phyloP scores from a whole-genome alignment of 2,888 invertebrate species.

The Drosophila kuntzei region DNA sequence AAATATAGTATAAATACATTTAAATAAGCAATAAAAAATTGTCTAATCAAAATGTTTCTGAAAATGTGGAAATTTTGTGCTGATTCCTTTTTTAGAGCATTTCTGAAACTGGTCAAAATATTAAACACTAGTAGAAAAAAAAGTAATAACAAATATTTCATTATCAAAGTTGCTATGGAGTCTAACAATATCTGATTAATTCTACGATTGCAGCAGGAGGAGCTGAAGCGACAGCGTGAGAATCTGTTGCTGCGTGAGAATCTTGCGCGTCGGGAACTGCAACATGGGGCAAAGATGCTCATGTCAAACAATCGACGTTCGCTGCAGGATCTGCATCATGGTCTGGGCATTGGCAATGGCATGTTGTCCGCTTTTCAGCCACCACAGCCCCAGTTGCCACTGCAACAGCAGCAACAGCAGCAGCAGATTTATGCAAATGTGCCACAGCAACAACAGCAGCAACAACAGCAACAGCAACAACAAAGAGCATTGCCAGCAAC shows the following conservation, averaged over 20 bases:
- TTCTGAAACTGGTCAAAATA: neutral
- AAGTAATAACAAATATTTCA: too few relatives aligned
- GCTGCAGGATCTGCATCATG: conserved; percentile 87
- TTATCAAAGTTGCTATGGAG: too few relatives aligned
- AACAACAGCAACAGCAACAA: conserved; percentile 74
- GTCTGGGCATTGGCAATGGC: conserved; percentile 65
- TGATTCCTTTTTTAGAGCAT: too few relatives aligned
- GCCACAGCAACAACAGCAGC: conserved; percentile 72
- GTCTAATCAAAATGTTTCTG: too few relatives aligned
- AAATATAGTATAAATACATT: too few relatives aligned
- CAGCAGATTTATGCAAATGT: conserved; percentile 70
- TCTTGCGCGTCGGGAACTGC: conserved; percentile 87
- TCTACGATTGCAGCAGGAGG: conserved; percentile 88
- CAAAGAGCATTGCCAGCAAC: conserved; percentile 70
- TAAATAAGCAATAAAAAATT: too few relatives aligned
- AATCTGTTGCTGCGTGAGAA: conserved; percentile 89
- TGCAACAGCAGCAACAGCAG: conserved; percentile 44
- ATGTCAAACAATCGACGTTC: conserved; percentile 87
- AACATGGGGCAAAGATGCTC: conserved; percentile 85
- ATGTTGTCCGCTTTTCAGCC: conserved; percentile 62
- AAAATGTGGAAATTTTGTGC: too few relatives aligned
- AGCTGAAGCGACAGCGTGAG: conserved; percentile 90
- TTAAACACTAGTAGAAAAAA: neutral
- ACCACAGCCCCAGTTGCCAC: conserved; percentile 43
- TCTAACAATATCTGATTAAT: neutral